phyloP scores from a whole-genome alignment of 2,888 invertebrate genomes.

The Temnothorax unifasciatus region DNA sequence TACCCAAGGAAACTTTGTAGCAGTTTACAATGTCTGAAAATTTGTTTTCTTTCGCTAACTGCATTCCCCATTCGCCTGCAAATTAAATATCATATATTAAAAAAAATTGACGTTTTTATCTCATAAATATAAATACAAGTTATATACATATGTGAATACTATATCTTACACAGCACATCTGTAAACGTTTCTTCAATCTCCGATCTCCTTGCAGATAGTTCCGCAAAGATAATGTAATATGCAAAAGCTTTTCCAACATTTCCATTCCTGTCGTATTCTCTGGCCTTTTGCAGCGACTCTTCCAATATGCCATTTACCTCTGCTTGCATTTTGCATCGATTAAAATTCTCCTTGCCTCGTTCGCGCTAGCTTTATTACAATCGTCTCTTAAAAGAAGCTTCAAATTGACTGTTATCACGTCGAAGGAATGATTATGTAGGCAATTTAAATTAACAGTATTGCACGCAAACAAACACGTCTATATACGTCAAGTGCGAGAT shows the following conservation, averaged over 20 bases:
- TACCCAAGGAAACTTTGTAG: conserved; percentile 77
- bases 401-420: background rate
- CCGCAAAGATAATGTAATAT: conserved; percentile 79
- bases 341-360: background rate
- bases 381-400: conserved; percentile 14
- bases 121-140: background rate
- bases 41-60: conserved; percentile 73
- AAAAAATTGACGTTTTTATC: background rate
- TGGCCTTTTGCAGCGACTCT: conserved; percentile 77
- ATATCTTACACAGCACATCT: conserved; percentile 76
- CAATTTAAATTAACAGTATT: conserved; percentile 14
- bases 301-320: conserved; percentile 76
- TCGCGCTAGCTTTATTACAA: background rate
- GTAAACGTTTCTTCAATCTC: conserved; percentile 79
- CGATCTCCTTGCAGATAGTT: conserved; percentile 73
- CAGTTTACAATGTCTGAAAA: conserved; percentile 75
- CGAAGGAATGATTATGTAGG: background rate
- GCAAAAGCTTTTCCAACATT: conserved; percentile 80
- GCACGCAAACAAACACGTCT: background rate
- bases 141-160: conserved; percentile 20
- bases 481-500: background rate
- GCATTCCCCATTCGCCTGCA: conserved; percentile 81
- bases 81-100: conserved; percentile 37
- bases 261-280: conserved; percentile 75
- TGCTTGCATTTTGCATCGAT: conserved; percentile 71